These are phyloP conservation scores for Zingel zingel DNA, from an alignment of 2,113 vertebrate species.

Conservation along the genomic window DNA sequence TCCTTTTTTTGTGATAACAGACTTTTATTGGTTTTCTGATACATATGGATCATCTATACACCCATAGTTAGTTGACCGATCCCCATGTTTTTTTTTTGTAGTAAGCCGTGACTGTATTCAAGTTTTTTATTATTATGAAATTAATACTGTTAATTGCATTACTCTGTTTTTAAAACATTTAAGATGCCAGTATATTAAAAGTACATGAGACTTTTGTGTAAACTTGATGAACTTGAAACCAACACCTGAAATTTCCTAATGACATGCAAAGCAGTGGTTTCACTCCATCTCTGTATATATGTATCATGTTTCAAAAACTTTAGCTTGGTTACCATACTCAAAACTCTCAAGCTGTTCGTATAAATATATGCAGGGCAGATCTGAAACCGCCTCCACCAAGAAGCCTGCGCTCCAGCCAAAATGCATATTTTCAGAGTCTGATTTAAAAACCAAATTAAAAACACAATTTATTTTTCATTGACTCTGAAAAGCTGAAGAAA, in stretches of 20 bases:
- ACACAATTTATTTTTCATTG: constrained; percentile 49
- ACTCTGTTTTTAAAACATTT: neutral
- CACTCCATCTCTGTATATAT: neutral
- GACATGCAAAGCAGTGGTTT: neutral
- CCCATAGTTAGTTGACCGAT: too few species aligned
- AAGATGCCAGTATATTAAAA: neutral
- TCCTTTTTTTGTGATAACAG: too few species aligned
- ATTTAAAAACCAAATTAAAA: neutral
- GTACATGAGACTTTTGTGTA: neutral
- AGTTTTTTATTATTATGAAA: neutral
- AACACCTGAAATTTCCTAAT: neutral
- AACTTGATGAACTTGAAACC: neutral
- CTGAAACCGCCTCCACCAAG: constrained; percentile 9
- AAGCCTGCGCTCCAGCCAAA: neutral
- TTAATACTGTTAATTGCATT: neutral
- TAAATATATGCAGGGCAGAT: constrained; percentile 29
- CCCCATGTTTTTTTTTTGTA: too few species aligned
- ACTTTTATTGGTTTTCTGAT: too few species aligned
- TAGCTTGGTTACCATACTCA: constrained; percentile 24
- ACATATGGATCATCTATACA: too few species aligned
- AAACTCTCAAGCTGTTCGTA: constrained; percentile 31
- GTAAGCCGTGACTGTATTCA: too few species aligned
- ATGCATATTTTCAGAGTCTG: neutral
- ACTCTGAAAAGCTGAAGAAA: neutral
- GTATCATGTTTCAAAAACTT: constrained; percentile 20